Evolutionary conservation across 2,888 invertebrate genomes (phyloP), one percentile per base, ranked within the genome.

Genomic region (Plebejus anna): DNA sequence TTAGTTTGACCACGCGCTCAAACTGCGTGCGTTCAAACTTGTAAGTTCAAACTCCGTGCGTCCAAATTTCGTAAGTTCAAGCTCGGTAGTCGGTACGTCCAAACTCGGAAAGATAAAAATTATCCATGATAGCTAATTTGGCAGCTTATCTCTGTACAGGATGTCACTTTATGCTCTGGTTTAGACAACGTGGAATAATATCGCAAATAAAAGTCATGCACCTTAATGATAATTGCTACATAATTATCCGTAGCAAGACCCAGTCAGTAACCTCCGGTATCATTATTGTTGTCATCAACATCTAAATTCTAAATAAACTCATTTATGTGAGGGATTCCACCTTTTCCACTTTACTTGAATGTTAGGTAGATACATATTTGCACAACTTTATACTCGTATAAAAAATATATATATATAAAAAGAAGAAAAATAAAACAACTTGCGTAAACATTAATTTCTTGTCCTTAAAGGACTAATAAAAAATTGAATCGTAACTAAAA

Each of bases 241-340:
- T 66, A 28, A 59, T 59, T 59, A 66, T 11, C 28, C 32, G 61
- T 66, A 66, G 61, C 32, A 32, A 66, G 32, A 66, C 61, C 61
- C 61, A 66, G 32, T 28, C 61, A 28, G 61, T 66, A 66, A 66
- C 61, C 61, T 66, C 11, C 28, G 61, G 11, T 32, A 32, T 66
- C 13, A 32, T 66, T 66, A 66, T 66, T 28, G 61, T 13, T 32
- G 61, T 66, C 32, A 32, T 66, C 28, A 66, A 61, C 9, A 61
- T 28, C 61, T 61, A 28, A 9, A 28, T 61, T 28, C 61, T 61
- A 28, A 9, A 28, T 61, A 7, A 22, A 61, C 9, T 22, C 9
- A 42, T 42, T 61, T 28, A 22, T 28, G 61, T 22, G n/a, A 55
- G 55, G 13, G 55, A 59, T 16, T n/a, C 11, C 4, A 59, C 5